These are phyloP conservation scores for Penaeus chinensis DNA, from an alignment of 1,140 invertebrate genomes.

Conservation along the genomic window DNA sequence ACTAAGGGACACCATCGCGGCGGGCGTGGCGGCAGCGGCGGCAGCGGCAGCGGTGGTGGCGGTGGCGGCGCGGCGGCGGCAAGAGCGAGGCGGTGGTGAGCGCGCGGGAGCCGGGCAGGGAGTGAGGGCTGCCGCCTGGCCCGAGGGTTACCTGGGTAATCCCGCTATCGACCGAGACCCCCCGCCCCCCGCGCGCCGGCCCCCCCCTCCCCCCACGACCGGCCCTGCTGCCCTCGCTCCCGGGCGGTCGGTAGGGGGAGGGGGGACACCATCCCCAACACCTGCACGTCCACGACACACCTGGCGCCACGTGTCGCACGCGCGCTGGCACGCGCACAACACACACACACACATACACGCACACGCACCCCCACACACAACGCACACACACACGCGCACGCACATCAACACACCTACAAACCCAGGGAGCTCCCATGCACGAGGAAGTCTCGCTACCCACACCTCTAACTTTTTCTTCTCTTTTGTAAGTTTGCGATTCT, in stretches of 20 bases:
- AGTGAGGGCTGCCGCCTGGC: conserved; percentile 50
- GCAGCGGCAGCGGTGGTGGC: conserved; percentile 37
- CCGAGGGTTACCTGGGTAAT: conserved; percentile 57
- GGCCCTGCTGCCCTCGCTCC: not conserved
- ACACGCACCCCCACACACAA: conserved; percentile 40
- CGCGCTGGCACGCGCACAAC: conserved; percentile 37
- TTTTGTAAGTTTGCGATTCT: no score
- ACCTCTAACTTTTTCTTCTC: not conserved
- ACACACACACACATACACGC: conserved; percentile 33
- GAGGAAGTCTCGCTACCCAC: not conserved
- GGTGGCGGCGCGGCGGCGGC: conserved; percentile 42
- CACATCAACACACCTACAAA: no score
- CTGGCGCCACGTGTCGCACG: conserved; percentile 62
- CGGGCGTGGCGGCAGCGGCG: conserved; percentile 31
- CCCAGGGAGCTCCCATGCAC: no score
- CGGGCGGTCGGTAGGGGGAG: not conserved
- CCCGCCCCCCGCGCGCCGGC: conserved; percentile 22
- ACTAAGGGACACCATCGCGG: conserved; percentile 32
- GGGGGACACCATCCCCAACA: conserved; percentile 14
- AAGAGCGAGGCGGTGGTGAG: conserved; percentile 37
- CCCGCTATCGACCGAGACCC: conserved; percentile 44
- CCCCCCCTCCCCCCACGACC: conserved; percentile 14
- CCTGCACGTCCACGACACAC: conserved; percentile 47
- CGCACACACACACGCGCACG: not conserved
- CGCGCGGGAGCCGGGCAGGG: conserved; percentile 35